Base-by-base conservation (phyloP, 2,888 invertebrate species). In the Stenichneumon culpator region DNA sequence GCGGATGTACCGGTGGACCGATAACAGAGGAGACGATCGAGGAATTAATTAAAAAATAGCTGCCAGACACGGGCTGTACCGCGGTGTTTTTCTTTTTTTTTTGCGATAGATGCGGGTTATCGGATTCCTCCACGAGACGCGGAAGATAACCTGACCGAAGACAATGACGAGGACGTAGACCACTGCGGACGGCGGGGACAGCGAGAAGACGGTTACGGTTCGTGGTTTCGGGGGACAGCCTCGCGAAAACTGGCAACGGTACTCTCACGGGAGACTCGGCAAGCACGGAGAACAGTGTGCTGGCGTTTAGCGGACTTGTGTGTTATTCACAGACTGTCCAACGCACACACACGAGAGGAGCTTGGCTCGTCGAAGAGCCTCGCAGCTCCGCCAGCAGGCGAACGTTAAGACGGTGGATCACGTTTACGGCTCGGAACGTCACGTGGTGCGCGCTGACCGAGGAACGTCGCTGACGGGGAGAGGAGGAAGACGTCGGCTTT, bases 211-310 rank as follows among this genome's bases (percentile, higher is more conserved):
- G 69, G 67, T 74, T 57, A 74, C 84, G 82, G 54, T 47, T 82
- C 67, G 82, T 73, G 72, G 67, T 74, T 84, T 79, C 74, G 74
- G 75, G 68, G 70, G 50, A 74, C 36, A 83, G 79, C 72, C 80
- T 84, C 80, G 84, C 77, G 84, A 83, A 83, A 83, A 83, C 83
- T 79, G 80, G 68, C 84, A 73, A 81, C 74, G 80, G 47, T 73
- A 73, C 68, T 78, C 75, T 78, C 77, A 68, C 77, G 68, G 60
- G 50, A 81, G 68, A 70, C 74, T 73, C 79, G 75, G 63, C 75
- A 57, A 82, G 70, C 73, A 19, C 65, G 60, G 47, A 70, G 50
- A 65, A 50, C 28, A 57, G 63, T 69, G 69, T 39, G 16, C 14
- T 16, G 36, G 19, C 50, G 73, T 79, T 74, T 65, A 32, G 52